Evolutionary conservation across 2,797 vertebrate species (phyloP).

Genomic region (Tokudaia muenninki): DNA sequence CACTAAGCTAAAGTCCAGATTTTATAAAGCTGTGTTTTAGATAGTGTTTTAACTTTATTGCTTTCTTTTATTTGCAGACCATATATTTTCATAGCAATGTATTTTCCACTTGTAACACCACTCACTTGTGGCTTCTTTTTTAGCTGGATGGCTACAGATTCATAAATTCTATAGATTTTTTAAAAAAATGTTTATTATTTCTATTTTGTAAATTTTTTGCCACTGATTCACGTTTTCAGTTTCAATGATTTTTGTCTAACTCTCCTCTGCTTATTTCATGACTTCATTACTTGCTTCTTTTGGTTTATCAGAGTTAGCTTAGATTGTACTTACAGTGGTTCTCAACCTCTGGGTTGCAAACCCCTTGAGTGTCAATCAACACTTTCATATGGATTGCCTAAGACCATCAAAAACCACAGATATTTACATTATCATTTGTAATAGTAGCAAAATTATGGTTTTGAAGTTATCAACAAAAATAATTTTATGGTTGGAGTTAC

Average conservation of each 20-base stretch:
- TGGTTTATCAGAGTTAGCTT: background rate
- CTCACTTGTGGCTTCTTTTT: background rate
- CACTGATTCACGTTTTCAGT: background rate
- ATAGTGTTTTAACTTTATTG: background rate
- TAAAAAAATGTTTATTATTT: background rate
- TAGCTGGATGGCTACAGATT: background rate
- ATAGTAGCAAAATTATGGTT: background rate
- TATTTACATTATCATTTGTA: background rate
- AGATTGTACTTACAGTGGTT: background rate
- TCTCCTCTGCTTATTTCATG: background rate
- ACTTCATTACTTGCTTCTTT: background rate
- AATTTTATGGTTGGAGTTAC: no score
- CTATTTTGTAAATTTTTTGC: background rate
- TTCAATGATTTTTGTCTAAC: background rate
- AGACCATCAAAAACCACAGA: no score
- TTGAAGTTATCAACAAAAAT: background rate
- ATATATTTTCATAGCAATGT: background rate
- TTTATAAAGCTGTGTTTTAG: background rate
- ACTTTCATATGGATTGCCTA: background rate
- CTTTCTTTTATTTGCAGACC: background rate
- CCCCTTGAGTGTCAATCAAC: background rate
- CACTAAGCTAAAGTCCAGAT: background rate
- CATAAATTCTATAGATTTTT: background rate
- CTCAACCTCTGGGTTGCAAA: background rate
- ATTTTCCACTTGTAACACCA: background rate